Percentiles rank a stretch among this genome's conserved stretches.
Conservation (phyloP, 2,797 vertebrate genomes). For the Spinus olivaceus region DNA sequence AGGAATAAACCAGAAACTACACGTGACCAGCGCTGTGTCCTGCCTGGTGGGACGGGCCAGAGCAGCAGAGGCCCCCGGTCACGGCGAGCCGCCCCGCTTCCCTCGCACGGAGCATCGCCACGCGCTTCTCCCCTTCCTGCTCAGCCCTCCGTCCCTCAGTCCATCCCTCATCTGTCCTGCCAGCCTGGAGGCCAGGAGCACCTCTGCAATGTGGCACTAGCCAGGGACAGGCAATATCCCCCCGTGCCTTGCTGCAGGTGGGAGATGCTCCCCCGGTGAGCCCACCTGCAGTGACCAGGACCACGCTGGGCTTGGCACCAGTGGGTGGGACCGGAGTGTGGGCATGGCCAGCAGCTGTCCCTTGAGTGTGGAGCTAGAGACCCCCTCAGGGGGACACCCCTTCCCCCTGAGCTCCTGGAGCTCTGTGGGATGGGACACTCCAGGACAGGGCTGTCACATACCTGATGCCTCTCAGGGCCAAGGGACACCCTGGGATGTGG, state of each 20-base stretch:
- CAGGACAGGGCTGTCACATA: accelerated
- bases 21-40: conserved; percentile 63
- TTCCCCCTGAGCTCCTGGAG: accelerated
- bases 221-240: background rate
- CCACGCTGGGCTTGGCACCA: background rate
- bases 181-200: background rate
- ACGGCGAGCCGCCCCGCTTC: background rate
- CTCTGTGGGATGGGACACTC: accelerated
- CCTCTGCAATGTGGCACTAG: background rate
- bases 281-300: background rate
- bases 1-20: conserved; percentile 66
- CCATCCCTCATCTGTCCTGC: background rate
- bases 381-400: background rate
- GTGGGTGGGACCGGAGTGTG: background rate
- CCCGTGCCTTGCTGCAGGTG: background rate
- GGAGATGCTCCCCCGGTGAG: background rate
- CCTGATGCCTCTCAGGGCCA: background rate
- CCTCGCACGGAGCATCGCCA: conserved; percentile 10
- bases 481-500: background rate
- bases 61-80: background rate
- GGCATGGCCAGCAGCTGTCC: background rate
- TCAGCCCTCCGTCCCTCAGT: background rate
- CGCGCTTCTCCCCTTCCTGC: background rate
- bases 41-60: conserved; percentile 39
- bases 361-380: background rate